These are phyloP conservation scores for Catagonus wagneri DNA, from an alignment of 2,113 vertebrate genomes.

Conservation along the genomic window DNA sequence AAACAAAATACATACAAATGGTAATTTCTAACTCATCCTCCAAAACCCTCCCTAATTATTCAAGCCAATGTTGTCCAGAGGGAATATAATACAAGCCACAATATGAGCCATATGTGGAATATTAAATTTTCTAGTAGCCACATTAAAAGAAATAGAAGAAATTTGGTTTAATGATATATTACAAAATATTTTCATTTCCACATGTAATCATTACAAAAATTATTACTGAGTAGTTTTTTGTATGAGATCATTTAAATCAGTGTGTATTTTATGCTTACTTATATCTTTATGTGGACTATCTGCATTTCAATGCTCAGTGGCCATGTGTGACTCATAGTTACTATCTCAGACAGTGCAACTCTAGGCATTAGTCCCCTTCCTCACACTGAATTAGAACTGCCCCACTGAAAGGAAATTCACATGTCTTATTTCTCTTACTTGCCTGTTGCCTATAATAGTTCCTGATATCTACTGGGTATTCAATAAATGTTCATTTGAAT, in stretches of 20 bases:
- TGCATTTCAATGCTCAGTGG: background rate
- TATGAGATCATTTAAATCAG: background rate
- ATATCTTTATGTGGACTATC: background rate
- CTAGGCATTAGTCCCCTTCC: background rate
- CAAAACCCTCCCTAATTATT: background rate
- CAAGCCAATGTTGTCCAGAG: background rate
- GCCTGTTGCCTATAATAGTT: background rate
- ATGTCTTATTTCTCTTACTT: background rate
- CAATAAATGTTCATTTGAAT: constrained; percentile 11
- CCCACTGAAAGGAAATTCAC: background rate
- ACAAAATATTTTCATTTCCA: constrained; percentile 40
- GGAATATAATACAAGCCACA: background rate
- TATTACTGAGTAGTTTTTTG: constrained; percentile 1
- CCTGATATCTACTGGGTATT: background rate
- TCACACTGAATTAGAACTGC: background rate
- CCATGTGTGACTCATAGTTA: background rate
- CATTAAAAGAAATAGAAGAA: constrained; percentile 57
- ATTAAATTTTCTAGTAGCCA: constrained; percentile 41
- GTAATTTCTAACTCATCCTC: background rate
- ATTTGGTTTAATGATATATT: constrained; percentile 39
- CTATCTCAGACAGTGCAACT: background rate
- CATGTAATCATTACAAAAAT: constrained; percentile 14
- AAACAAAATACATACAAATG: constrained; percentile 24
- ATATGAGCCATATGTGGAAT: background rate
- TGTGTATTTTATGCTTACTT: background rate